These are phyloP conservation scores for Ornithoptera priamus DNA, from an alignment of 2,888 invertebrate genomes.

Conservation along the genomic window DNA sequence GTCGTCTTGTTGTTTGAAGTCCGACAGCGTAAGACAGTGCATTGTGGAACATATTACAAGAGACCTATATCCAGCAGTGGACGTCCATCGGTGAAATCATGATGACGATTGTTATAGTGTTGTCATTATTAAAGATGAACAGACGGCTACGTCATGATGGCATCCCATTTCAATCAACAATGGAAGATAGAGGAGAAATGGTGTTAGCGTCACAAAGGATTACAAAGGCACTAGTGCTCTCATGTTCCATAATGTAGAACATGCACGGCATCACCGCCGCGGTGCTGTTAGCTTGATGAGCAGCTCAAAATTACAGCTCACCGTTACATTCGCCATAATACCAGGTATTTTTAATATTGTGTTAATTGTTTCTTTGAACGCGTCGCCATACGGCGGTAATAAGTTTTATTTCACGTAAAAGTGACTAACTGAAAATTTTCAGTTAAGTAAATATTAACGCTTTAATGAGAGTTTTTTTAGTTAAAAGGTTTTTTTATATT, in stretches of 20 bases:
- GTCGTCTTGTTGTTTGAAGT: too few relatives aligned
- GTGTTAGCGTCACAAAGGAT: conserved; percentile 1
- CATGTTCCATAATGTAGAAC: conserved; percentile 4
- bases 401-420: not conserved
- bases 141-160: not conserved
- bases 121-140: not conserved
- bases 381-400: not conserved
- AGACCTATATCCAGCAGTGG: too few relatives aligned
- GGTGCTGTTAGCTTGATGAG: conserved; percentile 16
- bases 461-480: too few relatives aligned
- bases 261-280: not conserved
- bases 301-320: not conserved
- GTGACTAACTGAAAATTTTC: not conserved
- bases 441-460: too few relatives aligned
- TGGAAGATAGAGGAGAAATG: not conserved
- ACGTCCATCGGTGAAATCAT: too few relatives aligned
- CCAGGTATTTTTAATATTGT: conserved; percentile 8
- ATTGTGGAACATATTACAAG: too few relatives aligned
- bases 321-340: not conserved
- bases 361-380: not conserved
- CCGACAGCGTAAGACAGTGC: too few relatives aligned
- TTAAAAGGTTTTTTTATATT: too few relatives aligned
- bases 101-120: not conserved
- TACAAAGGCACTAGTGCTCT: conserved; percentile 3
- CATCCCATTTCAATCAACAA: not conserved